Percentiles rank a stretch among this genome's conserved stretches.
Evolutionary conservation across 2,113 vertebrate genomes (phyloP).

Genomic region (Cyanoderma ruficeps): DNA sequence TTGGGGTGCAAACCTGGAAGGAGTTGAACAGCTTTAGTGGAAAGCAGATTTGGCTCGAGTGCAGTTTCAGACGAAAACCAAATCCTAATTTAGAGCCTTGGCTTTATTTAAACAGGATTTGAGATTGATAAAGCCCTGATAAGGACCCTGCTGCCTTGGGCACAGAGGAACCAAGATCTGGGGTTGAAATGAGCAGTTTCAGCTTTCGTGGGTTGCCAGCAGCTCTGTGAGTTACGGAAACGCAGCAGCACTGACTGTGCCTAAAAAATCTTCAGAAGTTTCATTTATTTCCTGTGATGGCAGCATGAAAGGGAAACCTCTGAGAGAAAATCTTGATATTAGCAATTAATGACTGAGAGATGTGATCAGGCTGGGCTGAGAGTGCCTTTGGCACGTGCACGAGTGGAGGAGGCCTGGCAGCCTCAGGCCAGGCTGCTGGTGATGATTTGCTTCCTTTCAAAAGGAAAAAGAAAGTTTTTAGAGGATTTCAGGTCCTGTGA

Average conservation of each 20-base stretch:
- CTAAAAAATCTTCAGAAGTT: conserved; percentile 37
- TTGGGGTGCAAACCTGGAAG: background rate
- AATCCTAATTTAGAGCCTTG: background rate
- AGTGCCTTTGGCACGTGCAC: background rate
- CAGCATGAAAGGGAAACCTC: conserved; percentile 57
- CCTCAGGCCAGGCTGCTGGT: background rate
- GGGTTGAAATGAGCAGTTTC: background rate
- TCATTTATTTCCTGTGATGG: conserved; percentile 43
- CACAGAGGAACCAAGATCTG: background rate
- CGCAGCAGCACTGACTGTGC: background rate
- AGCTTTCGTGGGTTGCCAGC: background rate
- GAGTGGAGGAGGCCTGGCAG: background rate
- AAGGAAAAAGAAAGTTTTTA: background rate
- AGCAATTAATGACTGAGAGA: conserved; percentile 13
- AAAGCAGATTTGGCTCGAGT: background rate
- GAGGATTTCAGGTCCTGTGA: background rate
- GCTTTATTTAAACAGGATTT: background rate
- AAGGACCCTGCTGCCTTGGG: background rate
- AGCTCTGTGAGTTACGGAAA: background rate
- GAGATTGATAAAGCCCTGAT: background rate
- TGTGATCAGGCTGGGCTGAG: background rate
- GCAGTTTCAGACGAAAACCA: background rate
- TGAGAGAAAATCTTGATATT: conserved; percentile 35
- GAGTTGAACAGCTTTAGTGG: background rate
- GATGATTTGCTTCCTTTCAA: background rate